Evolutionary conservation across 2,888 invertebrate species (phyloP), one percentile per base, ranked within the genome.

Genomic region (Pachydiplax longipennis): DNA sequence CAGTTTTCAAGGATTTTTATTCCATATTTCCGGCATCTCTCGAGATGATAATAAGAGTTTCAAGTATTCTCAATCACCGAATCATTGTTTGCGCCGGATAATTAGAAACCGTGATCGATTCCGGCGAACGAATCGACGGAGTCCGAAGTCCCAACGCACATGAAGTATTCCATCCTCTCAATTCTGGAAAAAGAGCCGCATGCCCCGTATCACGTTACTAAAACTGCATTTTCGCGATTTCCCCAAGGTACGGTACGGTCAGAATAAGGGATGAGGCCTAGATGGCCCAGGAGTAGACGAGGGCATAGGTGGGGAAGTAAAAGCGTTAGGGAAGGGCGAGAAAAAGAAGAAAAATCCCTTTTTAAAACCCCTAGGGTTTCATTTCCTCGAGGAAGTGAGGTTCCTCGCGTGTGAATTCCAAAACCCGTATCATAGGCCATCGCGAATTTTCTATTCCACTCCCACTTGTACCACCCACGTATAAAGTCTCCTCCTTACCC

Each of bases 151-250:
- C 37, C 37, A 37, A 37, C 5, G 37, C 44, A 44, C 44, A 44
- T 44, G 44, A 44, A 44, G 44, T 44, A 44, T 44, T 44, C 44
- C 44, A 44, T 44, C 10, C 44, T 6, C 44, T 44, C 44, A 44
- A 44, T 44, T 44, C 10, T 44, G 6, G 44, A 10, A 44, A 44
- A 44, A 44, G 44, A 44, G 44, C 44, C 44, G 58, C 12, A 61
- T 37, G 35, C 25, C 53, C 83, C 83, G 53, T 83, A 53, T 83
- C 83, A 58, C 83, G 83, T 83, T 83, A 58, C 83, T 58, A 83
- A 83, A 83, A 61, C 83, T 83, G 83, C 83, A 83, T 83, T 83
- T 44, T 58, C 83, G 83, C 83, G 83, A 83, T 83, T 83, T 83
- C 83, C 83, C 83, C 31, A 35, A 83, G 83, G 83, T 61, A 83